Percentiles rank a stretch among this genome's conserved stretches.
These are phyloP conservation scores for Acanthopleura granulata DNA, from an alignment of 2,888 invertebrate genomes.

Conservation along the genomic window DNA sequence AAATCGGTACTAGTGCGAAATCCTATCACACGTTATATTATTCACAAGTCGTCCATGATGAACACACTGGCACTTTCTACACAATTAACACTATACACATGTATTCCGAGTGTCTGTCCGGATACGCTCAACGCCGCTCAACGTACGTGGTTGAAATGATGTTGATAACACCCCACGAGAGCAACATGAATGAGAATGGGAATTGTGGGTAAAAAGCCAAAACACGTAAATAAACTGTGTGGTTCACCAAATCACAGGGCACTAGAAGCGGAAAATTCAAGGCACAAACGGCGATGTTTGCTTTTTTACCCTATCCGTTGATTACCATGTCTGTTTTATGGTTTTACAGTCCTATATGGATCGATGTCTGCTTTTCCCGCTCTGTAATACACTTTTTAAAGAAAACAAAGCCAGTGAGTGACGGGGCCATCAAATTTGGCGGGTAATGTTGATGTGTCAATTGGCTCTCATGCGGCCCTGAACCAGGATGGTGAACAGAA, in stretches of 20 bases:
- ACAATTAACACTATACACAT: too few relatives aligned
- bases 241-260: not conserved
- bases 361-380: not conserved
- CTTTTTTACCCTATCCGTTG: too few relatives aligned
- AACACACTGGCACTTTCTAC: too few relatives aligned
- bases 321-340: too few relatives aligned
- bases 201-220: not conserved
- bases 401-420: conserved; percentile 7
- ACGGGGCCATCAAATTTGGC: conserved; percentile 37
- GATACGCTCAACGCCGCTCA: too few relatives aligned
- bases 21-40: too few relatives aligned
- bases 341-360: too few relatives aligned
- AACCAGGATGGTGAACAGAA: conserved; percentile 31
- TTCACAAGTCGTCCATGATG: too few relatives aligned
- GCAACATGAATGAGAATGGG: not conserved
- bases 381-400: not conserved
- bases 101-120: not conserved
- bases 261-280: too few relatives aligned
- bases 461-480: conserved; percentile 37
- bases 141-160: too few relatives aligned
- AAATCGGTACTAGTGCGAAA: too few relatives aligned
- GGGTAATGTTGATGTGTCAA: conserved; percentile 35
- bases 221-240: not conserved
- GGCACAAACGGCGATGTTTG: too few relatives aligned
- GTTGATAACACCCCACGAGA: not conserved